phyloP scores from a whole-genome alignment of 2,797 vertebrate species.

The Ptychobarbus kaznakovi region DNA sequence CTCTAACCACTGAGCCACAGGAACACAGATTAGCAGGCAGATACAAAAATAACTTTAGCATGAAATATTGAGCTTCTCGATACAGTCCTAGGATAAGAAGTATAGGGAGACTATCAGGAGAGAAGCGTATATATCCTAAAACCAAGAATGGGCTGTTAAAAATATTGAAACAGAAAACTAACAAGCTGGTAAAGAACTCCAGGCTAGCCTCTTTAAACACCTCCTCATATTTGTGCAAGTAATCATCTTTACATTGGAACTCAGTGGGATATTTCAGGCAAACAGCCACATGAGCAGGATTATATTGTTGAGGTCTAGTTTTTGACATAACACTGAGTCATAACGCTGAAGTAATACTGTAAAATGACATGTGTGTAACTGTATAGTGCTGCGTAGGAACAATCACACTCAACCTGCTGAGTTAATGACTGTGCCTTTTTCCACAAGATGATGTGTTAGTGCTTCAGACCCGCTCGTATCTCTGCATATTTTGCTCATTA shows the following conservation, averaged over 20 bases:
- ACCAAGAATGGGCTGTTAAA: conserved; percentile 22
- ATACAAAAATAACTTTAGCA: not conserved
- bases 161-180: conserved; percentile 33
- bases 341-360: conserved; percentile 1
- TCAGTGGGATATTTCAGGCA: conserved; percentile 47
- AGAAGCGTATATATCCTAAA: not conserved
- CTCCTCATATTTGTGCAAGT: conserved; percentile 55
- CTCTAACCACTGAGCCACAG: too few relatives aligned
- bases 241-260: conserved; percentile 59
- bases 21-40: too few relatives aligned
- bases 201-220: conserved; percentile 47
- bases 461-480: conserved; percentile 9
- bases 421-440: conserved; percentile 37
- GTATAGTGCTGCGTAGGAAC: conserved; percentile 28
- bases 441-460: conserved; percentile 25
- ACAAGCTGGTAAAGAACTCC: conserved; percentile 45
- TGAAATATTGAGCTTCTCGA: not conserved
- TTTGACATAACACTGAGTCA: conserved; percentile 44
- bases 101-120: not conserved
- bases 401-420: conserved; percentile 51
- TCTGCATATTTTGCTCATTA: conserved; percentile 35
- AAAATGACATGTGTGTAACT: conserved; percentile 1
- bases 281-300: conserved; percentile 39
- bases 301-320: conserved; percentile 48
- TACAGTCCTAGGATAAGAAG: not conserved